Conservation (phyloP, 2,113 vertebrate species). For the Spilogale gracilis region DNA sequence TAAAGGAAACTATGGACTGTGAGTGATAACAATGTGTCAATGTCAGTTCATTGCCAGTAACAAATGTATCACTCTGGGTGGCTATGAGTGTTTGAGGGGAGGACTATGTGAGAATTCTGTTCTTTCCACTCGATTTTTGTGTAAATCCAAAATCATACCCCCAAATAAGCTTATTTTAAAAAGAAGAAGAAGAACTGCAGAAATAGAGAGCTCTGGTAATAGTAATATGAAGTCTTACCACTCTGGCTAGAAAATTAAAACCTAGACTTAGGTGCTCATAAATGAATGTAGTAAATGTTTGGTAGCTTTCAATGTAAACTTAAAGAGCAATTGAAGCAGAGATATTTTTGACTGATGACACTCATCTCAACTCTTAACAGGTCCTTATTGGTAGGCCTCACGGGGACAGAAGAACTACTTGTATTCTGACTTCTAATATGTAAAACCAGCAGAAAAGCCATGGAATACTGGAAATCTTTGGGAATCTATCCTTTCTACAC, state of each 20-base stretch:
- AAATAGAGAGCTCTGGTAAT: background rate
- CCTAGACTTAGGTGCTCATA: background rate
- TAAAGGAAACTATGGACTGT: background rate
- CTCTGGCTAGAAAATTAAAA: background rate
- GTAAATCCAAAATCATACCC: background rate
- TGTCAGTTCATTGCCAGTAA: background rate
- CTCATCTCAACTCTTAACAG: background rate
- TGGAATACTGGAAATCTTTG: background rate
- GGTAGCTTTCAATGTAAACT: background rate
- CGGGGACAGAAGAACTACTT: background rate
- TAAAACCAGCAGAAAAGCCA: background rate
- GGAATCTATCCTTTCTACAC: background rate
- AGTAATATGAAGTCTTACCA: background rate
- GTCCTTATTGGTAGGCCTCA: background rate
- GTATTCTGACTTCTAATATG: background rate
- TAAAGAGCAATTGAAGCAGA: background rate
- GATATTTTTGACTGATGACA: background rate
- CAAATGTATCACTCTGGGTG: background rate
- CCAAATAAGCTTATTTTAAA: background rate
- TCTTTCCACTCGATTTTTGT: background rate
- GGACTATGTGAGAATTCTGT: background rate
- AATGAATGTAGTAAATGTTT: background rate
- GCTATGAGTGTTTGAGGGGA: fast-evolving
- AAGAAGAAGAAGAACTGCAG: background rate
- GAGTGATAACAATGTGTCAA: background rate